Evolutionary conservation across 2,888 invertebrate genomes (phyloP).

Genomic region (Euspilapteryx auroguttella): DNA sequence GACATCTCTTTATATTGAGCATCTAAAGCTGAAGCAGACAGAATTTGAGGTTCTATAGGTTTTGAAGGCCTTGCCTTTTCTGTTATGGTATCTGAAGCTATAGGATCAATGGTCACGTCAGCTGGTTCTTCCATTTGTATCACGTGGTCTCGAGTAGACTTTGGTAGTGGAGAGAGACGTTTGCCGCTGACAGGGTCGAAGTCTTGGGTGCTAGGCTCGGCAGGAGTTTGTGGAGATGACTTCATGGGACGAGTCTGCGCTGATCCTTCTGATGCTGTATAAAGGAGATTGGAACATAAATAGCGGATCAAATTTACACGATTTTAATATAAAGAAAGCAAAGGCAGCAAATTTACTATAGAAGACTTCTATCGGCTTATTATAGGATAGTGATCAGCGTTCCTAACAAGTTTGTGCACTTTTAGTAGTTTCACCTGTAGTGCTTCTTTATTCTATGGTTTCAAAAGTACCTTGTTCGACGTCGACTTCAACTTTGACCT

Average conservation of each 20-base stretch:
- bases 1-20: no score
- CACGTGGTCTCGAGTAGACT: conserved; percentile 18
- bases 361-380: no score
- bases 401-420: no score
- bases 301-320: no score
- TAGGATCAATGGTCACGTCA: neutral
- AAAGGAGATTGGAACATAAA: no score
- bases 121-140: conserved; percentile 36
- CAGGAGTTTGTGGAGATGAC: conserved; percentile 28
- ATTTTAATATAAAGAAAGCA: no score
- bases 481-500: conserved; percentile 41
- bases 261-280: conserved; percentile 28
- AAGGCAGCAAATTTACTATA: no score
- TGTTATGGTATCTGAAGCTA: neutral
- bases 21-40: conserved; percentile 7
- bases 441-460: no score
- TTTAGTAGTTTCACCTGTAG: no score
- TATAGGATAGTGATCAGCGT: no score
- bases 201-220: conserved; percentile 25
- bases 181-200: conserved; percentile 11
- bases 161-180: neutral
- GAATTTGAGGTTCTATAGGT: conserved; percentile 24
- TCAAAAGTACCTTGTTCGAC: conserved; percentile 47
- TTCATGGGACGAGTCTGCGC: conserved; percentile 27
- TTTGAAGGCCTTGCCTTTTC: conserved; percentile 14